Conservation (phyloP, 2,113 vertebrate species). For the Neotoma lepida region DNA sequence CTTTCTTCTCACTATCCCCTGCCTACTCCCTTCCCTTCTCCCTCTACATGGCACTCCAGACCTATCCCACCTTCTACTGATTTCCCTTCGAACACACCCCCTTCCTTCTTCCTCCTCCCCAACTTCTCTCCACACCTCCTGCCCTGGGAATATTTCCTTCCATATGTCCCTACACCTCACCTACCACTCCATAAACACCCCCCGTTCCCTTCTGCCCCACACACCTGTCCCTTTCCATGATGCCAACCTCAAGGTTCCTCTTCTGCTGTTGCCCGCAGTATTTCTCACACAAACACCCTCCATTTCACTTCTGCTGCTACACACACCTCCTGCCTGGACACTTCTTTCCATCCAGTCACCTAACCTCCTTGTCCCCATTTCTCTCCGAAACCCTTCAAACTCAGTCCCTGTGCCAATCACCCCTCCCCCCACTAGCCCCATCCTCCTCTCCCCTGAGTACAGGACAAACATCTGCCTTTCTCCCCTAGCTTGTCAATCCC, state of each 20-base stretch:
- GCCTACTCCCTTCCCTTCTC: background rate
- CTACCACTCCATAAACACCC: background rate
- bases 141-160: constrained; percentile 24
- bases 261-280: background rate
- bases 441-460: background rate
- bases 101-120: background rate
- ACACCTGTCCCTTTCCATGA: background rate
- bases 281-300: background rate
- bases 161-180: background rate
- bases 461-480: background rate
- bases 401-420: background rate
- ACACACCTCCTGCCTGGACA: background rate
- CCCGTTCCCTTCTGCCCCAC: background rate
- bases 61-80: background rate
- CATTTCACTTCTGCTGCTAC: background rate
- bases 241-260: background rate
- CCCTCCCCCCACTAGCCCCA: background rate
- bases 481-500: background rate
- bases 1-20: background rate
- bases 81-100: background rate
- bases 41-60: background rate
- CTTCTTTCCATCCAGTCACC: background rate
- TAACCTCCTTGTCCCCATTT: background rate
- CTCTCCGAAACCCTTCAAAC: background rate
- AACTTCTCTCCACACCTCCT: constrained; percentile 36